These are phyloP conservation scores for Ephialtes manifestator DNA, from an alignment of 2,888 invertebrate species.

Conservation along the genomic window DNA sequence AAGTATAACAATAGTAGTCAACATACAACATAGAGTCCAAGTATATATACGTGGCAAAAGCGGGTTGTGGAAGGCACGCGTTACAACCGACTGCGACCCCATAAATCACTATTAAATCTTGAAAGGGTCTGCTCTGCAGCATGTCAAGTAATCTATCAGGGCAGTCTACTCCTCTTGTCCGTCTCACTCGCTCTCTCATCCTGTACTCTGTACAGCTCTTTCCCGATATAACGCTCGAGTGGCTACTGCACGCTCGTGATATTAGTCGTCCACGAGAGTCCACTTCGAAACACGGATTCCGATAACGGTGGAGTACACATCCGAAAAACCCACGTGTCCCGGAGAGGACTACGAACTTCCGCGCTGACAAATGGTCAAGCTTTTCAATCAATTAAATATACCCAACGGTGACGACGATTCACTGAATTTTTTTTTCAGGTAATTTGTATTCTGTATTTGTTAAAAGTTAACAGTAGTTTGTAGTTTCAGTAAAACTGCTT, in stretches of 20 bases:
- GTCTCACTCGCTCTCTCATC: constrained; percentile 18
- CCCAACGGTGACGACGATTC: background rate
- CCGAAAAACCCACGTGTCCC: constrained; percentile 25
- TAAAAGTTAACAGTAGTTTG: background rate
- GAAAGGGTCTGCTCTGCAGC: constrained; percentile 77
- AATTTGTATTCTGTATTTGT: background rate
- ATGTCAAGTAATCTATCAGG: constrained; percentile 82
- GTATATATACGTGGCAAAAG: background rate
- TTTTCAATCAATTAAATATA: constrained; percentile 28
- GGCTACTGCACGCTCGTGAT: constrained; percentile 66
- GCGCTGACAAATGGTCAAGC: constrained; percentile 42
- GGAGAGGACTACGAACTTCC: constrained; percentile 17
- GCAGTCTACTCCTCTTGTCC: constrained; percentile 69
- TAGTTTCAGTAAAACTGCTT: background rate
- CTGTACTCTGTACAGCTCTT: background rate
- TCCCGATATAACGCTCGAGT: constrained; percentile 77
- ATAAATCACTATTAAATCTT: constrained; percentile 84
- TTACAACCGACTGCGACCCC: constrained; percentile 54
- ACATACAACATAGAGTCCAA: constrained; percentile 19
- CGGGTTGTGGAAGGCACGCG: background rate
- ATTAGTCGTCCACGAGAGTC: constrained; percentile 42
- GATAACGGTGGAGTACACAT: constrained; percentile 71
- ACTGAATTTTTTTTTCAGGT: background rate
- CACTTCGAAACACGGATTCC: constrained; percentile 56
- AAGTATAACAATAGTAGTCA: constrained; percentile 7